Conservation (phyloP, 2,888 invertebrate species). For the Macrophya annulata region DNA sequence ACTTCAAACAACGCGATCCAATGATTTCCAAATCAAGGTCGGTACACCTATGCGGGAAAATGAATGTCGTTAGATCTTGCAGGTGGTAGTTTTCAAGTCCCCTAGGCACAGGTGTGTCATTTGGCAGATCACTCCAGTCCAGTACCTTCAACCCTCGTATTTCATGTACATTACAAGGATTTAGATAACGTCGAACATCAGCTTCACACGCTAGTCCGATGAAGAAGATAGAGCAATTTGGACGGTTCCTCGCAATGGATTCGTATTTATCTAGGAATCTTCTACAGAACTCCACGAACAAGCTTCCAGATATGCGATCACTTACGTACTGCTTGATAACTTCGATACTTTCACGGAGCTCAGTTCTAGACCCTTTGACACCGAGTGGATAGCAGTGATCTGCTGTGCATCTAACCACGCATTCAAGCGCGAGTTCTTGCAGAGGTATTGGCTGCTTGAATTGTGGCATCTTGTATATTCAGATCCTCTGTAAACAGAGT, state of each 20-base stretch:
- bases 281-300: slow-evolving; percentile 25
- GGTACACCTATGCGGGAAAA: slow-evolving; percentile 15
- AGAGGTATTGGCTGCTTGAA: slow-evolving; percentile 31
- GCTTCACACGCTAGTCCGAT: slow-evolving; percentile 1
- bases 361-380: not conserved
- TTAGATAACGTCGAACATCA: not conserved
- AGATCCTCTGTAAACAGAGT: slow-evolving; percentile 32
- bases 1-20: slow-evolving; percentile 17
- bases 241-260: not conserved
- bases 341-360: not conserved
- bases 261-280: slow-evolving; percentile 1
- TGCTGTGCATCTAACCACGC: not conserved
- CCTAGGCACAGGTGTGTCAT: not conserved
- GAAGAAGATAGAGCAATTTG: too few relatives aligned
- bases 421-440: not conserved
- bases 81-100: not conserved
- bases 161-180: not conserved
- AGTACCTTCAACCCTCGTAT: slow-evolving; percentile 2
- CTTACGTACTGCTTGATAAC: not conserved
- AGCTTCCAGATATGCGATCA: not conserved
- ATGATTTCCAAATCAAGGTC: slow-evolving; percentile 26
- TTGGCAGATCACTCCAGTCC: not conserved
- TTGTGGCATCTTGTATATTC: not conserved
- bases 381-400: slow-evolving; percentile 15
- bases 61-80: not conserved